A percentile compares a stretch with the other conserved stretches of the same genome.
phyloP scores from a whole-genome alignment of 1,140 invertebrate species.

The Chrysomallon squamiferum region DNA sequence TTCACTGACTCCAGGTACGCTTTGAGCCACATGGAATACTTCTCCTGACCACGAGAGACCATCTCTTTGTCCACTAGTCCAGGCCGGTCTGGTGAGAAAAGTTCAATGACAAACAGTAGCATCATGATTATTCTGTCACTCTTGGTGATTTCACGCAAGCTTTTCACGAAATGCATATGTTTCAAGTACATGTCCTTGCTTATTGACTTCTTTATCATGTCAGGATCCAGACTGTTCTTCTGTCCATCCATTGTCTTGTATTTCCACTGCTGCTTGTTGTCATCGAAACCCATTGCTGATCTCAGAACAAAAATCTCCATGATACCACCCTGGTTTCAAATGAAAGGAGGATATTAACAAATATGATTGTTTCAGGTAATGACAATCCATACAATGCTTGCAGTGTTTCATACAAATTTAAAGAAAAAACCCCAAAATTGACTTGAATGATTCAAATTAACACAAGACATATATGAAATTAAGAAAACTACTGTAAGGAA shows the following conservation, averaged over 20 bases:
- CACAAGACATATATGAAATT: too few relatives aligned
- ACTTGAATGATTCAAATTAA: too few relatives aligned
- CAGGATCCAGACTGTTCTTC: conserved; percentile 72
- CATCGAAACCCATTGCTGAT: conserved; percentile 87
- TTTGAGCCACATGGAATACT: conserved; percentile 86
- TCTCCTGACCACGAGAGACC: conserved; percentile 88
- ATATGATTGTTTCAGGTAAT: neutral
- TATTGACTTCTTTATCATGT: conserved; percentile 75
- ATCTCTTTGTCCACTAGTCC: conserved; percentile 83
- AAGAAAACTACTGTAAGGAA: too few relatives aligned
- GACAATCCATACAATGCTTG: too few relatives aligned
- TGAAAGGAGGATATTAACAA: conserved; percentile 8
- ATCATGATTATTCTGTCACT: conserved; percentile 87
- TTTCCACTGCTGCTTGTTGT: conserved; percentile 78
- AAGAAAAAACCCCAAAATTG: neutral
- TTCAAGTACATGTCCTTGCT: conserved; percentile 45
- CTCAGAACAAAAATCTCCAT: conserved; percentile 92
- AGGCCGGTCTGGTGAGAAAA: conserved; percentile 84
- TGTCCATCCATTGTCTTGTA: conserved; percentile 21
- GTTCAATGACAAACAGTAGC: conserved; percentile 85
- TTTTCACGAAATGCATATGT: conserved; percentile 48
- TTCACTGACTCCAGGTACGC: conserved; percentile 85
- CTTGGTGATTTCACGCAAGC: conserved; percentile 64
- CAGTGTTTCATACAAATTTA: too few relatives aligned
- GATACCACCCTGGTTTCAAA: conserved; percentile 72